These are phyloP conservation scores for Callimorpha dominula DNA, from an alignment of 2,888 invertebrate genomes.

Conservation along the genomic window DNA sequence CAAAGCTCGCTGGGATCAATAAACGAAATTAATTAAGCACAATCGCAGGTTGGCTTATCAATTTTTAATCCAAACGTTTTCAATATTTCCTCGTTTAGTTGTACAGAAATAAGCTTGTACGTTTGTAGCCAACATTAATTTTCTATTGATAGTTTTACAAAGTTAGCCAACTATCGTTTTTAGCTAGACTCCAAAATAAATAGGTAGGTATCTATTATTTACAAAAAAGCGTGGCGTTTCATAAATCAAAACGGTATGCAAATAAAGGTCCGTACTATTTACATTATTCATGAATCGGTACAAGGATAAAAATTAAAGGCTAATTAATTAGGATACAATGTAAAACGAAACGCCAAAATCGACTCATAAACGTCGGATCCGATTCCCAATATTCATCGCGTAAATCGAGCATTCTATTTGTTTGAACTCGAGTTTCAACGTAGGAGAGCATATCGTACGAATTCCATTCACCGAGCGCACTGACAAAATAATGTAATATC, in stretches of 20 bases:
- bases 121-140: background rate
- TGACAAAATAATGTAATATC: conserved; percentile 60
- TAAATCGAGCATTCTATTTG: conserved; percentile 78
- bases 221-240: conserved; percentile 22
- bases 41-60: conserved; percentile 18
- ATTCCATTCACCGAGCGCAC: conserved; percentile 72
- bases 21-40: too few species aligned
- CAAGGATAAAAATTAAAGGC: conserved; percentile 38
- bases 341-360: conserved; percentile 49
- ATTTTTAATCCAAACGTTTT: conserved; percentile 33
- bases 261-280: conserved; percentile 33
- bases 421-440: conserved; percentile 78
- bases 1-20: too few species aligned
- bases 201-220: background rate
- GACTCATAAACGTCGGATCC: conserved; percentile 54
- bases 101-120: background rate
- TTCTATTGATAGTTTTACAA: background rate
- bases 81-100: background rate
- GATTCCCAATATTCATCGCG: conserved; percentile 68
- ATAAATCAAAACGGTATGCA: conserved; percentile 34
- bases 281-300: conserved; percentile 42
- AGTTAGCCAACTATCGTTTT: background rate
- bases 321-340: conserved; percentile 58
- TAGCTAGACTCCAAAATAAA: background rate
- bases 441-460: conserved; percentile 78